Evolutionary conservation across 2,113 vertebrate species (phyloP).

Genomic region (Limnothrissa miodon): DNA sequence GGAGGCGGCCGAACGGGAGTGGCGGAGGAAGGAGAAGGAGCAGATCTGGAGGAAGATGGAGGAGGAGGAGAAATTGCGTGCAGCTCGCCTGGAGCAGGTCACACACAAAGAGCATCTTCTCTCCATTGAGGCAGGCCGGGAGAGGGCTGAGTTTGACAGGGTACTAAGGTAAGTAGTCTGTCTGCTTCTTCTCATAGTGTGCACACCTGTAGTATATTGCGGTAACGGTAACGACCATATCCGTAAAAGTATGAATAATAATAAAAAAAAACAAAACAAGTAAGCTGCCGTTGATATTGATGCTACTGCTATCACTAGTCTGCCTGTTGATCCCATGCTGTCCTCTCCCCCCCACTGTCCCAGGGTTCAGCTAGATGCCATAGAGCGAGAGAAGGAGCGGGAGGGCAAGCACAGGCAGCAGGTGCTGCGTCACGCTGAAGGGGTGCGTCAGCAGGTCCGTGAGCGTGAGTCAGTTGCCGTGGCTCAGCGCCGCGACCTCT

Average conservation of each 20-base stretch:
- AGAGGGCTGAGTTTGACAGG: constrained; percentile 80
- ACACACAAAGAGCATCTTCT: constrained; percentile 73
- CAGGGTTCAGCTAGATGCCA: constrained; percentile 73
- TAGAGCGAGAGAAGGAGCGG: constrained; percentile 63
- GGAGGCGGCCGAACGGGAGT: constrained; percentile 77
- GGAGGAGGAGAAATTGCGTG: constrained; percentile 63
- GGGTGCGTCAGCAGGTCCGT: constrained; percentile 75
- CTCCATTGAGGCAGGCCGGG: constrained; percentile 74
- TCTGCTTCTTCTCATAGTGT: too few relatives aligned
- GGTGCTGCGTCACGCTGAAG: constrained; percentile 53
- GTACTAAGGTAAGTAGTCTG: constrained; percentile 73
- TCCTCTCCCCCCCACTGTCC: neutral
- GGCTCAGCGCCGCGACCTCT: constrained; percentile 57
- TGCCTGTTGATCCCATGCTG: neutral
- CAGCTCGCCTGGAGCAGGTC: constrained; percentile 74
- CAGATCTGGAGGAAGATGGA: constrained; percentile 52
- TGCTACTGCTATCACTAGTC: too few relatives aligned
- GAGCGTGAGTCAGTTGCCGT: constrained; percentile 70
- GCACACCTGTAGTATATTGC: too few relatives aligned
- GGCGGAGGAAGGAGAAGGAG: constrained; percentile 81
- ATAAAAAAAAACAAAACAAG: too few relatives aligned
- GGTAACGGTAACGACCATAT: too few relatives aligned
- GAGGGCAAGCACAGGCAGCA: constrained; percentile 65
- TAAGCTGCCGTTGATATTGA: too few relatives aligned
- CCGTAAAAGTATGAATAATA: too few relatives aligned